Evolutionary conservation across 2,113 vertebrate species (phyloP), one percentile per base, ranked within the genome.

Genomic region (Phocoena phocoena): DNA sequence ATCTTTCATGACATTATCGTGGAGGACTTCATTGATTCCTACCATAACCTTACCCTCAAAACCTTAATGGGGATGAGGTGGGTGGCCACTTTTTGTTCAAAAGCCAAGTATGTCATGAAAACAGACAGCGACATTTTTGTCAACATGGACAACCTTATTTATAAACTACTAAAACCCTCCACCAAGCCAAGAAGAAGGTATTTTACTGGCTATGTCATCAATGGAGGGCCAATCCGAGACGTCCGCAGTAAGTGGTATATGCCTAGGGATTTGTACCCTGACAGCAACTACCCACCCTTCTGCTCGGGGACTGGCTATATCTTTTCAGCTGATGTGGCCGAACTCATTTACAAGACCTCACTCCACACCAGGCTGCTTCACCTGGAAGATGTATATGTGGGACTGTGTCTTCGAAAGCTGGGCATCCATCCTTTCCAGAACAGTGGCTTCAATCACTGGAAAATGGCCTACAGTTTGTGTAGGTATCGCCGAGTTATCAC

Each of bases 401-500:
- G 99, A 96, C 98, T 99, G 96, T 99, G 99, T 98, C 99, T 99
- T 97, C 99, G 99, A 68, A 99, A 99, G 98, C 98, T 99, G 95
- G 99, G 99, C 92, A 99, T 99, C 94, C 99, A 99, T 97, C 99
- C 99, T 79, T 99, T 99, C 98, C 99, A 99, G 98, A 99, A 99
- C 99, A 99, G 99, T 98, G 99, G 99, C 97, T 99, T 99, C 97
- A 99, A 99, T 99, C 99, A 99, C 98, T 99, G 99, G 99, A 99
- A 99, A 98, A 99, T 99, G 99, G 99, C 99, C 79, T 99, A 99
- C 96, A 99, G 99, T 97, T 99, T 99, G 98, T 99, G 99, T 97
- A 98, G 99, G 95, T 99, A 99, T 97, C 99, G 99, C 8, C 98
- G 99, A 11, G 99, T 99, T 77, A 99, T 99, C 98, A 99, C 99